phyloP scores from a whole-genome alignment of 1,140 invertebrate species.

The Drosophila bifasciata region DNA sequence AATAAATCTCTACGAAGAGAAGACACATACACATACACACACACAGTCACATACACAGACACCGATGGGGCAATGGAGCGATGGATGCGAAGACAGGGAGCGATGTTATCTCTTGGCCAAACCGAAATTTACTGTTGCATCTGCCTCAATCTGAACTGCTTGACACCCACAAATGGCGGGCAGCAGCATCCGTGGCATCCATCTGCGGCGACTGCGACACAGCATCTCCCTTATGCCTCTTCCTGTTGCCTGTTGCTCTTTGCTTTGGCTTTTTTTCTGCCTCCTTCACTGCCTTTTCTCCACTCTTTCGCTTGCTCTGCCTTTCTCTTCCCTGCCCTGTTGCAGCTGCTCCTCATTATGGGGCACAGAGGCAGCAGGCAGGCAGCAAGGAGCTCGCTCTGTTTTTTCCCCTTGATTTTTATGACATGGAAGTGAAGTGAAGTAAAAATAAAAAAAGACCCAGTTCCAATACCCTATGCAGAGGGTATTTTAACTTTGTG shows the following conservation, averaged over 20 bases:
- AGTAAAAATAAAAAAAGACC: slow-evolving; percentile 2
- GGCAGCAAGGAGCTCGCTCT: slow-evolving; percentile 35
- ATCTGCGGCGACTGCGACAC: neutral
- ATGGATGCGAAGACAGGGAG: slow-evolving; percentile 14
- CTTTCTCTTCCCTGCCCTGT: slow-evolving; percentile 9
- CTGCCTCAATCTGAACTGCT: slow-evolving; percentile 59
- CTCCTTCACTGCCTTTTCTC: no score
- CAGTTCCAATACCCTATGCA: neutral
- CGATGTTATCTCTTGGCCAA: slow-evolving; percentile 74
- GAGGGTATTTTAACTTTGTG: neutral
- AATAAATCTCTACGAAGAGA: slow-evolving; percentile 57
- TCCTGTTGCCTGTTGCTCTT: slow-evolving; percentile 60
- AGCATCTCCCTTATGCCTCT: slow-evolving; percentile 28
- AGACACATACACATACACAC: slow-evolving; percentile 7
- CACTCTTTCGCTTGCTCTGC: neutral
- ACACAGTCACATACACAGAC: slow-evolving; percentile 2
- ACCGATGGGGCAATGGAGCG: neutral
- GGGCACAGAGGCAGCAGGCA: slow-evolving; percentile 25
- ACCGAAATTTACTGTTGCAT: slow-evolving; percentile 77
- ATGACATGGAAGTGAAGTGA: no score
- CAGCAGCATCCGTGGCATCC: slow-evolving; percentile 34
- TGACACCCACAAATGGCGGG: slow-evolving; percentile 80
- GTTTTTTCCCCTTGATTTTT: no score
- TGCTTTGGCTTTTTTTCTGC: slow-evolving; percentile 7
- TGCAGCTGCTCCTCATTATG: slow-evolving; percentile 74